Base-by-base conservation (phyloP, 2,797 vertebrate genomes). In the Scomberomorus guttatus region DNA sequence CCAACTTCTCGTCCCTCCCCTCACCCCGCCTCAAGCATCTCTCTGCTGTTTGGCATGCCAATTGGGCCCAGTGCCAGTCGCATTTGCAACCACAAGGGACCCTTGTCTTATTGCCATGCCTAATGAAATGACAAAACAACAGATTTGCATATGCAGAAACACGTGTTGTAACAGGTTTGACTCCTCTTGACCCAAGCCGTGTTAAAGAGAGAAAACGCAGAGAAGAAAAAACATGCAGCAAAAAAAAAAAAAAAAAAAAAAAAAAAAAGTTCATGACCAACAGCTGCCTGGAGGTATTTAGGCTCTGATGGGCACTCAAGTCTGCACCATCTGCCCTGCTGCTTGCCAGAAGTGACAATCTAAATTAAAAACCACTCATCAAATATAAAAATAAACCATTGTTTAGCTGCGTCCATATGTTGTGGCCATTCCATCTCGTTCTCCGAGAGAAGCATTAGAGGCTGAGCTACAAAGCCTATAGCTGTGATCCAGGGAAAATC, bases 91-190 rank as follows among this genome's bases (percentile, higher is more conserved):
- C 96, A 95, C 94, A n/a, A 95, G 96, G 97, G 96, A 97, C 94
- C 66, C 75, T 79, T 91, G 94, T 94, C 92, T 94, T 93, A 93
- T 93, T 75, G 86, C 81, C 71, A 90, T 96, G 94, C 94, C 96
- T 96, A 97, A 98, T 96, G 95, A 97, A 96, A 97, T 95, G 95
- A 97, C 95, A 98, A 96, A 97, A 96, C 95, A 96, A 96, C 96
- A 97, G 95, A 98, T 98, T 96, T 97, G 94, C 96, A 96, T 97
- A 96, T 94, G 92, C 88, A 96, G 95, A 97, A 97, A 95, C 97
- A 98, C 97, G 97, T 98, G 97, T 94, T 96, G 86, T 95, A 97
- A 97, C 97, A 98, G 97, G 96, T 97, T 98, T 97, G 96, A 96
- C 88, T 97, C 95, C 94, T 95, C 94, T 95, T 97, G 96, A 98